Percentiles rank a stretch among this genome's conserved stretches.
These are phyloP conservation scores for Acholoe squamosa DNA, from an alignment of 2,888 invertebrate species.

Conservation along the genomic window DNA sequence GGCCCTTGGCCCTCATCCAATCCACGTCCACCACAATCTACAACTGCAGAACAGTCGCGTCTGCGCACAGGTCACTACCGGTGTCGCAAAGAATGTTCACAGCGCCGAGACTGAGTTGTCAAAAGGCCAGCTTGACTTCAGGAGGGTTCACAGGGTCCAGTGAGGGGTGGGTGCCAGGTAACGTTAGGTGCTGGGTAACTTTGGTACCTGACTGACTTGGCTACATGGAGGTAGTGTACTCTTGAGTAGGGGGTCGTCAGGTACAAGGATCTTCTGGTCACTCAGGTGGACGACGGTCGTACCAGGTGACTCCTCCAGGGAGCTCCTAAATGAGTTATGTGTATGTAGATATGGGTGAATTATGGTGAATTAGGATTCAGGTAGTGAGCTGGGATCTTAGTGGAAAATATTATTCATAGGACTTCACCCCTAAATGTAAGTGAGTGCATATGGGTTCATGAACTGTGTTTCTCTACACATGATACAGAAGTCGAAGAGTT, in stretches of 20 bases:
- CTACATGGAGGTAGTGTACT: neutral
- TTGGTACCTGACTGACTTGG: slow-evolving; percentile 26
- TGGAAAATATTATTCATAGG: too few species aligned
- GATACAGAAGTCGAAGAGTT: too few species aligned
- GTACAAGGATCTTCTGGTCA: slow-evolving; percentile 40
- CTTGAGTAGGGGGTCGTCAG: neutral
- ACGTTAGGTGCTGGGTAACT: slow-evolving; percentile 10
- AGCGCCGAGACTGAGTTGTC: slow-evolving; percentile 41
- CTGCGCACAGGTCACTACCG: slow-evolving; percentile 51
- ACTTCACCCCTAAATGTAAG: too few species aligned
- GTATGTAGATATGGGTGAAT: too few species aligned
- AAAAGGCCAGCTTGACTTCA: slow-evolving; percentile 42
- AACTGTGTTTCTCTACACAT: too few species aligned
- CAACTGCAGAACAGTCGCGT: neutral
- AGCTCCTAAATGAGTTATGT: too few species aligned
- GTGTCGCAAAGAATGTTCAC: slow-evolving; percentile 48
- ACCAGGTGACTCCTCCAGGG: neutral
- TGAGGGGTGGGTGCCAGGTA: slow-evolving; percentile 9
- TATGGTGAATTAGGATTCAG: too few species aligned
- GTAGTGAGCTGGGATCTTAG: too few species aligned
- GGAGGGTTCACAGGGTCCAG: slow-evolving; percentile 19
- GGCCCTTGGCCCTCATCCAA: neutral
- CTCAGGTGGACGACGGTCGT: slow-evolving; percentile 4
- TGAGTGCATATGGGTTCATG: too few species aligned
- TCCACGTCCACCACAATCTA: neutral